phyloP scores from a whole-genome alignment of 2,113 vertebrate species.

The Macquaria ambigua region DNA sequence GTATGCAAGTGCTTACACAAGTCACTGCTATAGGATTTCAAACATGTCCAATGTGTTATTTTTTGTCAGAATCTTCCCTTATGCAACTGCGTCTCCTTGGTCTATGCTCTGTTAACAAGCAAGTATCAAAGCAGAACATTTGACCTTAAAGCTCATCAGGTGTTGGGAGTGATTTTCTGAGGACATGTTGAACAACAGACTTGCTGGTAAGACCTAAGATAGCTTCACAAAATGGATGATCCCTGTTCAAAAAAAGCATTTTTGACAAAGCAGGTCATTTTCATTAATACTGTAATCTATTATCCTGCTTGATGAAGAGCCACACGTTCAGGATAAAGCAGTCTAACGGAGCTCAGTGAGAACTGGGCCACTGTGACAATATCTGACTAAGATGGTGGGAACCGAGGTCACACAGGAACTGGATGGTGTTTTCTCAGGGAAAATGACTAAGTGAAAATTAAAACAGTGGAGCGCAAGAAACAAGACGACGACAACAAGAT shows the following conservation, averaged over 20 bases:
- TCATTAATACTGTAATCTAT: background rate
- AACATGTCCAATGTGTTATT: no score
- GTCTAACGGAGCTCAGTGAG: constrained; percentile 42
- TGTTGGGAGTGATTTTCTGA: no score
- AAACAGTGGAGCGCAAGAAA: constrained; percentile 19
- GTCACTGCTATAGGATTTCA: no score
- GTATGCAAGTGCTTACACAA: no score
- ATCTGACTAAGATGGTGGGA: constrained; percentile 60
- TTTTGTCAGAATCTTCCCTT: no score
- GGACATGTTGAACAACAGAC: no score
- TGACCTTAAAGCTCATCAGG: no score
- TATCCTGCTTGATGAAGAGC: constrained; percentile 6
- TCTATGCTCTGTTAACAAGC: background rate
- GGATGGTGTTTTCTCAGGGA: constrained; percentile 48
- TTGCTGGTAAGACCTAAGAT: no score
- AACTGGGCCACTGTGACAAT: constrained; percentile 62
- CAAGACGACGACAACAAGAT: background rate
- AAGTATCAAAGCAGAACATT: background rate
- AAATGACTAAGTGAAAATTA: constrained; percentile 44
- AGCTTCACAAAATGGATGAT: background rate
- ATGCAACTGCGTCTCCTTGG: no score
- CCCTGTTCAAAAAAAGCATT: background rate
- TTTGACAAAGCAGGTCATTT: background rate
- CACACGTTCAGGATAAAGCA: constrained; percentile 38
- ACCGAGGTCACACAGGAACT: constrained; percentile 49